Base-by-base conservation (phyloP, 2,888 invertebrate genomes). In the Trichopria drosophilae region DNA sequence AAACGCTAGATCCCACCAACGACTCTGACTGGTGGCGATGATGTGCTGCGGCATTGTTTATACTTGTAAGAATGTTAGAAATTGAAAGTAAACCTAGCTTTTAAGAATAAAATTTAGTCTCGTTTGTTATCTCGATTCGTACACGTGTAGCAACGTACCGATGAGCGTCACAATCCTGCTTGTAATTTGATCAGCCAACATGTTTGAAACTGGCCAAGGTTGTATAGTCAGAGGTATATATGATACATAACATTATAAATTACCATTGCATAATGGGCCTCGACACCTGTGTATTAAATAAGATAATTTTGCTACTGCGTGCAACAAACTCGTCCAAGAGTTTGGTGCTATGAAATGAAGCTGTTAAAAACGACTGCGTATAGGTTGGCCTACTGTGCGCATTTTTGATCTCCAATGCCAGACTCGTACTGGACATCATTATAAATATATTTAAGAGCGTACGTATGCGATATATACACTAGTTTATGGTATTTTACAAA, bases 401-500 rank as follows among this genome's bases (percentile, higher is more conserved):
- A 36, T 20, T 36, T 26, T 22, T 16, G 6, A 26, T 40, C 40
- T 47, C 15, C 4, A 18, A 45, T n/a, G n/a, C n/a, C n/a, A n/a
- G n/a, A n/a, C n/a, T n/a, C n/a, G n/a, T n/a, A n/a, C n/a, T n/a
- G n/a, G n/a, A n/a, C n/a, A n/a, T n/a, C n/a, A n/a, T n/a, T n/a
- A n/a, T n/a, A n/a, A n/a, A n/a, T n/a, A n/a, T n/a, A n/a, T n/a
- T n/a, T n/a, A n/a, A n/a, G n/a, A 40, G 29, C 40, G 46, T 29
- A 37, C 43, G 43, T 34, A 43, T n/a, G 19, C 26, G 18, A 29
- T 6, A 31, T 31, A 42, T 22, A 39, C 23, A 13, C 31, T 47
- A 47, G 39, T 47, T 47, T 47, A 26, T 12, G 6, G 43, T 48
- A 48, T 48, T 43, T 47, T 52, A 43, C 43, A 34, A 48, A 52